Conservation (phyloP, 2,113 vertebrate species). For the Mohoua ochrocephala region DNA sequence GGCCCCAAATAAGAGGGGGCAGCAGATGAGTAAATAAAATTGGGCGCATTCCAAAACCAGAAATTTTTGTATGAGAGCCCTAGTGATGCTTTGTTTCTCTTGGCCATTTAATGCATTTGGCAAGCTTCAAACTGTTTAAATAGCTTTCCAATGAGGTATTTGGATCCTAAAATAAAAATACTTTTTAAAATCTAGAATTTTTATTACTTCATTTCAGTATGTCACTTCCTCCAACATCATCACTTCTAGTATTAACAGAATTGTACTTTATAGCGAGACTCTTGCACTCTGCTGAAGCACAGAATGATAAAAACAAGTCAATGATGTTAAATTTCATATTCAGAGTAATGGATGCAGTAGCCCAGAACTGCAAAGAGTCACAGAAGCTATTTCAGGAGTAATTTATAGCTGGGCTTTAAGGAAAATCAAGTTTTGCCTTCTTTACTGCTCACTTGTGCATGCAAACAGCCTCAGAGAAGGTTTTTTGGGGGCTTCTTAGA, state of each 20-base stretch:
- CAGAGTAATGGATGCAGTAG: background rate
- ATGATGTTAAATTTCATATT: background rate
- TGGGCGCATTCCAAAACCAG: background rate
- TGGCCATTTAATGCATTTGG: slow-evolving; percentile 35
- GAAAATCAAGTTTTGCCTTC: background rate
- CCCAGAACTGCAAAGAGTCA: background rate
- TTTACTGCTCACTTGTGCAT: background rate
- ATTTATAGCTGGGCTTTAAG: background rate
- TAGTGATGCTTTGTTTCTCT: slow-evolving; percentile 22
- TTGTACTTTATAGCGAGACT: background rate
- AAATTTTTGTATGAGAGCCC: background rate
- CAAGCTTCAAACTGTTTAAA: slow-evolving; percentile 27
- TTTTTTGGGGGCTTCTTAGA: background rate
- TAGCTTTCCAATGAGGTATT: slow-evolving; percentile 49
- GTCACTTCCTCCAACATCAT: slow-evolving; percentile 1
- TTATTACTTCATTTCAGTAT: background rate
- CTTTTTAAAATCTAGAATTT: background rate
- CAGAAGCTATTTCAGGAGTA: background rate
- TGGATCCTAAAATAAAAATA: background rate
- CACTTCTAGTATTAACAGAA: background rate
- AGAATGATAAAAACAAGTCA: background rate
- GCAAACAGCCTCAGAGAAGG: background rate
- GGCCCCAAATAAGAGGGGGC: background rate
- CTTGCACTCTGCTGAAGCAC: background rate
- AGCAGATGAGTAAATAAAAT: slow-evolving; percentile 5